Conservation (phyloP, 2,113 vertebrate genomes). For the Labeo rohita region DNA sequence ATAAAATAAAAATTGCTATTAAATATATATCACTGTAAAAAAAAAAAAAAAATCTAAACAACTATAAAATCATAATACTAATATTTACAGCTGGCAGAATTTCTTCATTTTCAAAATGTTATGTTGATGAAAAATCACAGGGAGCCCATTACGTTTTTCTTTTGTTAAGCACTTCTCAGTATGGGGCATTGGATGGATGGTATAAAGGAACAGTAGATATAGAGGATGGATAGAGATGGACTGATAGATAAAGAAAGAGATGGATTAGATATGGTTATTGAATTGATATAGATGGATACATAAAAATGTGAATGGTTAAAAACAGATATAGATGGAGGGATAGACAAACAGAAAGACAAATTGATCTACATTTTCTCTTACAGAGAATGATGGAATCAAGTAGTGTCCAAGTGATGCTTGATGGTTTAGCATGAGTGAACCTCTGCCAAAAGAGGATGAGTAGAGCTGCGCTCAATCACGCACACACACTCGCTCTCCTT, state of each 20-base stretch:
- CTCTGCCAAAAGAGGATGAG: slow-evolving; percentile 19
- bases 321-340: not conserved
- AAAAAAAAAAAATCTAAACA: too few species aligned
- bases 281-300: not conserved
- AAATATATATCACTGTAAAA: too few species aligned
- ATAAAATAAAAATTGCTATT: too few species aligned
- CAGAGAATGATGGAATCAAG: not conserved
- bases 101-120: too few species aligned
- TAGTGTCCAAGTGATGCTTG: not conserved
- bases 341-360: not conserved
- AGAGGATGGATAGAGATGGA: not conserved
- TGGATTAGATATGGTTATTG: not conserved
- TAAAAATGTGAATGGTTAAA: not conserved
- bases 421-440: slow-evolving; percentile 18
- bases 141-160: too few species aligned
- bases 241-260: too few species aligned
- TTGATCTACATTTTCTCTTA: not conserved
- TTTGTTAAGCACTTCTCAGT: not conserved
- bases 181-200: too few species aligned
- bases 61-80: too few species aligned
- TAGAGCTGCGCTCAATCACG: not conserved
- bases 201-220: too few species aligned
- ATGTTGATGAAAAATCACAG: too few species aligned
- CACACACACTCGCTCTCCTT: not conserved
- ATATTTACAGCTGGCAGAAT: too few species aligned